Conservation (phyloP, 1,140 invertebrate species). For the Drosophila sturtevanti region DNA sequence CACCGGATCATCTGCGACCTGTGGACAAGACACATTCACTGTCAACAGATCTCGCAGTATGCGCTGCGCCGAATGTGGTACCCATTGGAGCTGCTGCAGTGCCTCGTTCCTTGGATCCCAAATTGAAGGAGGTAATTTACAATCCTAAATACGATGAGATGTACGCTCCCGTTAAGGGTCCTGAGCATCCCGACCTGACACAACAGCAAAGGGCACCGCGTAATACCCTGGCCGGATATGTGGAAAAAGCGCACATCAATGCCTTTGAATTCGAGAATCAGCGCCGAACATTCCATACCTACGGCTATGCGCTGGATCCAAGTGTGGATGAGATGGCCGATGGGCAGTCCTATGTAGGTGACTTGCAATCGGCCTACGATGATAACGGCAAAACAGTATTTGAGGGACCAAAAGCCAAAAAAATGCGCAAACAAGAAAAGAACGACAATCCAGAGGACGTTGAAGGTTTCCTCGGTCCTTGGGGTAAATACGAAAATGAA, state of each 20-base stretch:
- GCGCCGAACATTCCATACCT: constrained; percentile 96
- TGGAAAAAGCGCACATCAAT: constrained; percentile 97
- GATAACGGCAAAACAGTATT: constrained; percentile 93
- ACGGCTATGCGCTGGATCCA: constrained; percentile 98
- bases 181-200: constrained; percentile 95
- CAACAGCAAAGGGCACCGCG: constrained; percentile 93
- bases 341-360: constrained; percentile 88
- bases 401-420: constrained; percentile 89
- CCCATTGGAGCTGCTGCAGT: constrained; percentile 86
- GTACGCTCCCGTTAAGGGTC: constrained; percentile 95
- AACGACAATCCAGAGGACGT: constrained; percentile 97
- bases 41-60: constrained; percentile 86
- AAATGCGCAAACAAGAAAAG: constrained; percentile 95
- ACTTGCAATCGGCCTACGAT: constrained; percentile 85
- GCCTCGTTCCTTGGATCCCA: constrained; percentile 87
- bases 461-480: constrained; percentile 97
- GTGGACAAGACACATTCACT: constrained; percentile 82
- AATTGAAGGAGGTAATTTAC: constrained; percentile 90
- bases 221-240: constrained; percentile 97
- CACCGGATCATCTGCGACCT: constrained; percentile 84
- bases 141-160: constrained; percentile 99
- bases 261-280: constrained; percentile 99
- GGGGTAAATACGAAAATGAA: constrained; percentile 97
- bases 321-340: constrained; percentile 89
- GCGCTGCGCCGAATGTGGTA: constrained; percentile 91